Conservation (phyloP, 1,140 invertebrate species). For the Drosophila watanabei region DNA sequence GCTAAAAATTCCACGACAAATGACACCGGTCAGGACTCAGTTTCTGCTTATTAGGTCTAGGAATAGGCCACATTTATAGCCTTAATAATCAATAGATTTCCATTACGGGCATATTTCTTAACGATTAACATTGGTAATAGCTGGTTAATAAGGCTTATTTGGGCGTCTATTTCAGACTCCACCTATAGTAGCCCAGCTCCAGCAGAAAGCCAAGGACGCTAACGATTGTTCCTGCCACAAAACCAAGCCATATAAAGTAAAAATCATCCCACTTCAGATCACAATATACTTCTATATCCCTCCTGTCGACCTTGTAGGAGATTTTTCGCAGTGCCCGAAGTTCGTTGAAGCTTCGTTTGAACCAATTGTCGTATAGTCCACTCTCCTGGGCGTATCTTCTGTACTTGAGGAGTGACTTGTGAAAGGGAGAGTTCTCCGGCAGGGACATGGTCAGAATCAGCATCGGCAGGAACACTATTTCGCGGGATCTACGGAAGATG, state of each 20-base stretch:
- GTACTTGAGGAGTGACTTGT: slow-evolving; percentile 18
- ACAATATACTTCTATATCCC: background rate
- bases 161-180: background rate
- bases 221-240: background rate
- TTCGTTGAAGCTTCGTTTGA: slow-evolving; percentile 12
- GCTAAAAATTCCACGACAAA: slow-evolving; percentile 1
- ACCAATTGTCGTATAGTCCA: slow-evolving; percentile 43
- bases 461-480: no score
- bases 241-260: slow-evolving; percentile 13
- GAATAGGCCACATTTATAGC: background rate
- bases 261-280: slow-evolving; percentile 27
- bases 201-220: slow-evolving; percentile 10
- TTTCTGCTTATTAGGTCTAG: background rate
- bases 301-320: background rate
- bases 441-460: slow-evolving; percentile 30
- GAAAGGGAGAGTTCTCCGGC: slow-evolving; percentile 38
- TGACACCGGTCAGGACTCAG: background rate
- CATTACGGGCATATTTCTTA: slow-evolving; percentile 16
- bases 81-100: slow-evolving; percentile 28
- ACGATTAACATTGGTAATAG: slow-evolving; percentile 30
- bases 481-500: slow-evolving; percentile 45
- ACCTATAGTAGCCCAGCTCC: slow-evolving; percentile 15
- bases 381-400: background rate
- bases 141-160: slow-evolving; percentile 10
- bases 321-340: slow-evolving; percentile 22